Evolutionary conservation across 2,888 invertebrate species (phyloP).

Genomic region (Slavum lentiscoides): DNA sequence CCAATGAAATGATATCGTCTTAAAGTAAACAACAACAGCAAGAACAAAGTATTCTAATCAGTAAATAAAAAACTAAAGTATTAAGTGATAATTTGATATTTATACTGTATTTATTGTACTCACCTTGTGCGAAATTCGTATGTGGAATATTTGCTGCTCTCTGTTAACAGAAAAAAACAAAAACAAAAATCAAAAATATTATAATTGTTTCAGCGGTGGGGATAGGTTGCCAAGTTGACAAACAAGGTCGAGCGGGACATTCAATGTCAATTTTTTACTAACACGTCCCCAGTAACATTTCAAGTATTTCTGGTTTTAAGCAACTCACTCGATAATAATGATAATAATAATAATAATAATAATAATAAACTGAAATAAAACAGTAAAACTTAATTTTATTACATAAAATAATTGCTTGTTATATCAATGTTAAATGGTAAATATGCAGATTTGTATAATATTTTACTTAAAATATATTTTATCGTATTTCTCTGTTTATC

Average conservation of each 20-base stretch:
- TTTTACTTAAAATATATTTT: not conserved
- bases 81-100: not conserved
- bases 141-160: conserved; percentile 45
- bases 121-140: conserved; percentile 48
- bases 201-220: conserved; percentile 17
- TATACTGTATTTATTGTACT: conserved; percentile 12
- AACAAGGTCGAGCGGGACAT: conserved; percentile 25
- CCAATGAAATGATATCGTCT: conserved; percentile 22
- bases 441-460: not conserved
- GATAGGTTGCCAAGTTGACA: not conserved
- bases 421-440: not conserved
- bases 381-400: not conserved
- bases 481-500: not conserved
- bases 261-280: conserved; percentile 27
- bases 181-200: conserved; percentile 12
- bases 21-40: conserved; percentile 21
- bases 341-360: too few relatives aligned
- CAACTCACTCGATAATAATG: not conserved
- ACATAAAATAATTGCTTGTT: not conserved
- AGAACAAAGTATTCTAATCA: conserved; percentile 14
- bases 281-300: conserved; percentile 6
- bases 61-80: not conserved
- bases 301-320: conserved; percentile 24
- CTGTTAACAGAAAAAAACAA: conserved; percentile 10
- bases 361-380: not conserved